Evolutionary conservation across 2,113 vertebrate species (phyloP), one percentile per base, ranked within the genome.

Genomic region (Anhinga anhinga): DNA sequence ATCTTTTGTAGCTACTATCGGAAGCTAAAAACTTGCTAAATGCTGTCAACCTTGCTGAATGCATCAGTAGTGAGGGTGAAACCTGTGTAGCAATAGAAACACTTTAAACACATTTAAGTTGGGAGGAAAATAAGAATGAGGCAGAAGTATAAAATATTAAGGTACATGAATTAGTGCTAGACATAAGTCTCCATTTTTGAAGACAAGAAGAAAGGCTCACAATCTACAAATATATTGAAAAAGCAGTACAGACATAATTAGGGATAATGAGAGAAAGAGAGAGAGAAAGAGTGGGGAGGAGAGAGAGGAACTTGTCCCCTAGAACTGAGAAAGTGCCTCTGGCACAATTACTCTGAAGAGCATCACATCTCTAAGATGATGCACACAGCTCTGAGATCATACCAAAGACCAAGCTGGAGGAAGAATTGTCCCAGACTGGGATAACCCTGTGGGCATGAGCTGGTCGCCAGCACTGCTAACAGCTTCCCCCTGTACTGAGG

Each of bases 391-490:
- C 53, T 72, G 71, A 76, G 8, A 59, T 55, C 11, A n/a, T 8
- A 66, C 23, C 12, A 66, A 49, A 72, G 32, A 18, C 1, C 8
- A 56, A 77, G 12, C 6, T n/a, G n/a, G 30, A 49, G 40, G 23
- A 22, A 55, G 34, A 81, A 11, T 8, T 47, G 34, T 34, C 38
- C 30, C 12, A 69, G 66, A 59, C 4, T 5, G 3, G 26, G 18
- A 17, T 3, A 63, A 13, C 10, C 32, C 45, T 0, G 0, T 61
- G 44, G 30, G 26, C 50, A 78, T 1, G 6, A 15, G 26, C 34
- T n/a, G 58, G 25, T 50, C 4, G 2, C 25, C 13, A 47, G 44
- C 10, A 8, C 62, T 34, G 26, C 50, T 44, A 21, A 12, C 12
- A 74, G 17, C 26, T 52, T 56, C 8, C 27, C 7, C 36, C 38